Conservation (phyloP, 2,113 vertebrate genomes). For the Melierax canorus region DNA sequence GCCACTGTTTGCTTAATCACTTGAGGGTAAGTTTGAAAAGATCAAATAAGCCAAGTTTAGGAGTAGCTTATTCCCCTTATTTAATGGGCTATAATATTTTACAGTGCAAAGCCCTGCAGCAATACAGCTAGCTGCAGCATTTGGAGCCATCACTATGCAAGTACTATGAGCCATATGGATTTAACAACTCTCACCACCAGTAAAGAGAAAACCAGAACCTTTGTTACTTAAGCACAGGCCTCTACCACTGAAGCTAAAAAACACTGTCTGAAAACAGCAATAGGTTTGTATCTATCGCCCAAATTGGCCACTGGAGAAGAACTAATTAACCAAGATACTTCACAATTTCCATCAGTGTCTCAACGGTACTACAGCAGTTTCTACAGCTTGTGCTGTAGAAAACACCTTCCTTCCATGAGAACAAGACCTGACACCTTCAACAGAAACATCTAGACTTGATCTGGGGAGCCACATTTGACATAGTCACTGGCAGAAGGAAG, state of each 20-base stretch:
- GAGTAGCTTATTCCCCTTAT: background rate
- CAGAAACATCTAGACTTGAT: background rate
- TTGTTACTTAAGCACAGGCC: background rate
- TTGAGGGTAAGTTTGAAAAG: background rate
- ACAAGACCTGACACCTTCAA: background rate
- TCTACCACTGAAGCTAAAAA: background rate
- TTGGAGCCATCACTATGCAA: background rate
- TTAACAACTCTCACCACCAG: background rate
- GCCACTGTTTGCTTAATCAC: constrained; percentile 1
- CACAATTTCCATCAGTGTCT: background rate
- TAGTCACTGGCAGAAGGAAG: background rate
- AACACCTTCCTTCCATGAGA: background rate
- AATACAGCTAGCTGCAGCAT: background rate
- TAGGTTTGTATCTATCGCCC: background rate
- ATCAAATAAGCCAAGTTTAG: constrained; percentile 33
- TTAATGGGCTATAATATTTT: constrained; percentile 29
- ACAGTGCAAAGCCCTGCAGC: constrained; percentile 18
- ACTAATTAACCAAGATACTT: background rate
- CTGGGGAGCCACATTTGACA: background rate
- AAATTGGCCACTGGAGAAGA: background rate
- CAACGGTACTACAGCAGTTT: background rate
- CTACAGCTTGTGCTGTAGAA: background rate
- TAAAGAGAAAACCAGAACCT: constrained; percentile 38
- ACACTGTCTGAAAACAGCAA: background rate
- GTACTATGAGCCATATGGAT: background rate